Evolutionary conservation across 1,140 invertebrate species (phyloP), one percentile per base, ranked within the genome.

Genomic region (Cherax destructor): DNA sequence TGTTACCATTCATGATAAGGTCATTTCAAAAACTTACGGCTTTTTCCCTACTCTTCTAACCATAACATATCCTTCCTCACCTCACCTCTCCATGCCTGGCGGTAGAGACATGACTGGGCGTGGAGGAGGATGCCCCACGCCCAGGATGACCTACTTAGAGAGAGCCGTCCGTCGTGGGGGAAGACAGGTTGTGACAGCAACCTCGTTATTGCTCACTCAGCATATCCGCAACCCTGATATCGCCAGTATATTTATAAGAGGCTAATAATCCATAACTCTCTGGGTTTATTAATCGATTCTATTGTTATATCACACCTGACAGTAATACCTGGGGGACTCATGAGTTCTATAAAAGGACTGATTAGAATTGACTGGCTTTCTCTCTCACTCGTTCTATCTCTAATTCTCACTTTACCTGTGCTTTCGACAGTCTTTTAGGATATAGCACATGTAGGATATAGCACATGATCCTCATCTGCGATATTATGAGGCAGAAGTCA

Each of bases 81-180:
- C 30, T 41, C 30, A 41, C 30, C n/a, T 21, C 69, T 74, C 5
- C n/a, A 6, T 21, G 61, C 10, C 69, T 74, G 69, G 69, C 18
- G 16, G 21, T 74, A 11, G 69, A 74, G 69, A 30, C 69, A 74
- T 24, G 1, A 9, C 9, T 24, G n/a, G 6, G 69, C 4, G 69
- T 74, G 69, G 69, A 74, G 24, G n/a, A 74, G 69, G 69, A 74
- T 74, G 69, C 21, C 69, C 69, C 69, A 74, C n/a, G 69, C 69
- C 24, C 69, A 59, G 47, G 59, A 30, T 83, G 81, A 83, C 81
- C 81, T 83, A 83, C 30, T 83, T 83, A 69, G 41, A 21, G 81
- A 30, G 69, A 21, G n/a, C 69, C 69, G 69, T 74, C 69, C 69
- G 24, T 30, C 69, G 69, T 74, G 69, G 69, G 69, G 69, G 24